A percentile compares a stretch with the other conserved stretches of the same genome.
Evolutionary conservation across 2,888 invertebrate species (phyloP).

Genomic region (Limnephilus lunatus): DNA sequence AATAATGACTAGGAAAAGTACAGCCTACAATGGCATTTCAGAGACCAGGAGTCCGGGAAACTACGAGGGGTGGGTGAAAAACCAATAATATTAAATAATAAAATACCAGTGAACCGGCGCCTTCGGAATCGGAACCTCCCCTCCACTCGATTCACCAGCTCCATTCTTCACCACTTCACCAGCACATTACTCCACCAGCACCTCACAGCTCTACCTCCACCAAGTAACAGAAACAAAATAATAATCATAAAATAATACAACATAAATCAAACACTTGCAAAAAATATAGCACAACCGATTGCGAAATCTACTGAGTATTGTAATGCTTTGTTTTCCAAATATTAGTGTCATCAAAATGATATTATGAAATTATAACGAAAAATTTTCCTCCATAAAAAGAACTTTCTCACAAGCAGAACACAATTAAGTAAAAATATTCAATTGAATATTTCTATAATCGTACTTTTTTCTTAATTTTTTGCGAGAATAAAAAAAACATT

Average conservation of each 20-base stretch:
- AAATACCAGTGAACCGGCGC: constrained; percentile 49
- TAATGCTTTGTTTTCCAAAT: background rate
- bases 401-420: background rate
- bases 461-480: too few relatives aligned
- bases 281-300: background rate
- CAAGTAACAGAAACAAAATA: constrained; percentile 10
- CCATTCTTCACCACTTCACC: constrained; percentile 46
- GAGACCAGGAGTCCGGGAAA: background rate
- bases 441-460: background rate
- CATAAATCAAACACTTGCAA: background rate
- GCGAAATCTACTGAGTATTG: background rate
- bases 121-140: constrained; percentile 52
- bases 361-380: background rate
- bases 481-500: too few relatives aligned
- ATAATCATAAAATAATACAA: background rate
- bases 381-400: background rate
- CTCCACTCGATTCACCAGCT: constrained; percentile 53
- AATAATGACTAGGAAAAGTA: background rate
- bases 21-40: background rate
- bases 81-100: constrained; percentile 28
- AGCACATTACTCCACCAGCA: background rate
- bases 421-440: background rate
- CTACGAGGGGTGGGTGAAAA: background rate
- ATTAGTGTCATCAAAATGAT: background rate
- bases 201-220: background rate